These are phyloP conservation scores for Morpho deidamia DNA, from an alignment of 2,888 invertebrate genomes.

Conservation along the genomic window DNA sequence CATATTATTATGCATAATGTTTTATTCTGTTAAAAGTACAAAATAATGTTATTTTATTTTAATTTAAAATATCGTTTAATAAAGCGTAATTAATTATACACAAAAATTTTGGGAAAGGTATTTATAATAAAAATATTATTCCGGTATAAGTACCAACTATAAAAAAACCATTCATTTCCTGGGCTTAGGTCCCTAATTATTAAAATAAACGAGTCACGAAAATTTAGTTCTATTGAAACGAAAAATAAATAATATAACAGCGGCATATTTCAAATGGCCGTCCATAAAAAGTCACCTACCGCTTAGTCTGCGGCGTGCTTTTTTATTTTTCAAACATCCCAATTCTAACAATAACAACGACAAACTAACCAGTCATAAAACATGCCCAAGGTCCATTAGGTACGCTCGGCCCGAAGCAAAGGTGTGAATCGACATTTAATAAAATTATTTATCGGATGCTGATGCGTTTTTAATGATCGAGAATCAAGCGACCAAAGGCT, in stretches of 20 bases:
- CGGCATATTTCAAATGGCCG: slow-evolving; percentile 17
- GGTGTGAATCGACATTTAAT: slow-evolving; percentile 74
- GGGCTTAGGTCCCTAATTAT: too few species aligned
- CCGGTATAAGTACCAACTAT: too few species aligned
- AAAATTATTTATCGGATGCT: slow-evolving; percentile 64
- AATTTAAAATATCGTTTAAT: too few species aligned
- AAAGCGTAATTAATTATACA: too few species aligned
- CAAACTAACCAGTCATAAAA: slow-evolving; percentile 31
- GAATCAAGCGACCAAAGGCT: slow-evolving; percentile 28
- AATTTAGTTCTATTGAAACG: not conserved
- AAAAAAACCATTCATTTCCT: too few species aligned
- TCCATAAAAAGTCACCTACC: slow-evolving; percentile 17
- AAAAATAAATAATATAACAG: slow-evolving; percentile 15
- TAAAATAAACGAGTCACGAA: not conserved
- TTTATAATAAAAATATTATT: too few species aligned
- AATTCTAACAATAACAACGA: slow-evolving; percentile 24
- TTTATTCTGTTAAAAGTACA: too few species aligned
- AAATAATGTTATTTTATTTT: too few species aligned
- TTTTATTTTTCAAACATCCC: slow-evolving; percentile 16
- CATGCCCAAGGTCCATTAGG: slow-evolving; percentile 46
- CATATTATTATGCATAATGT: too few species aligned
- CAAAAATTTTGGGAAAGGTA: too few species aligned
- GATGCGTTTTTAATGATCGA: slow-evolving; percentile 69
- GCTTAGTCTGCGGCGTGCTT: slow-evolving; percentile 8
- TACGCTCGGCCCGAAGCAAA: slow-evolving; percentile 50